Evolutionary conservation across 2,888 invertebrate genomes (phyloP).

Genomic region (Mongoloraphidia duomilia): DNA sequence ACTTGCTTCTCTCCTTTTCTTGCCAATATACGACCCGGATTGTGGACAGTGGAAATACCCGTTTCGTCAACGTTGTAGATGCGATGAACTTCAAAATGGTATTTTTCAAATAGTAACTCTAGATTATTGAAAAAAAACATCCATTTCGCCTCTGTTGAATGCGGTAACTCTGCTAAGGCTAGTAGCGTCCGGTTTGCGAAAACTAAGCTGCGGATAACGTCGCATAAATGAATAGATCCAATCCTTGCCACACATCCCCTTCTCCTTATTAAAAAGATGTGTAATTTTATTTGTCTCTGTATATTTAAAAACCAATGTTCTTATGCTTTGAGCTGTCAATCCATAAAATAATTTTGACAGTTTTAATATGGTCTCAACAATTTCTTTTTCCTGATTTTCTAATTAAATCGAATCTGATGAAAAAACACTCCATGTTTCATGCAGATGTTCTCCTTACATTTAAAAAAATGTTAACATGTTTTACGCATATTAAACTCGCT

Average conservation of each 20-base stretch:
- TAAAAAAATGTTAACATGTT: no score
- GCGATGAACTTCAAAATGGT: constrained; percentile 14
- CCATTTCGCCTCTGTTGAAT: constrained; percentile 7
- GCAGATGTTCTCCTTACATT: no score
- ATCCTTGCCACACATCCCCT: no score
- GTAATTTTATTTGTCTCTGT: constrained; percentile 1
- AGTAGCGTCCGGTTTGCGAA: constrained; percentile 7
- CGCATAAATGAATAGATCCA: background rate
- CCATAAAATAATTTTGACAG: no score
- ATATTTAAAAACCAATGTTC: background rate
- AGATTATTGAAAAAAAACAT: constrained; percentile 8
- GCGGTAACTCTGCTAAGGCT: constrained; percentile 8
- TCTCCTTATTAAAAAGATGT: constrained; percentile 4
- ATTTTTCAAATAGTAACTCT: constrained; percentile 12
- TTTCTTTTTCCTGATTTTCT: no score
- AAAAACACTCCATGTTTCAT: no score
- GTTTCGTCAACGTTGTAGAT: constrained; percentile 18
- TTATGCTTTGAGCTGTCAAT: no score
- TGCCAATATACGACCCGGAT: constrained; percentile 15
- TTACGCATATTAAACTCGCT: no score
- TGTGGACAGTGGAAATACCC: constrained; percentile 17
- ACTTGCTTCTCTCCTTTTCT: constrained; percentile 17
- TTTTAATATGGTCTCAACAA: no score
- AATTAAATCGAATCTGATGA: no score
- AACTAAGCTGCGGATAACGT: background rate